Evolutionary conservation across 2,888 invertebrate genomes (phyloP).

Genomic region (Athetis lepigone): DNA sequence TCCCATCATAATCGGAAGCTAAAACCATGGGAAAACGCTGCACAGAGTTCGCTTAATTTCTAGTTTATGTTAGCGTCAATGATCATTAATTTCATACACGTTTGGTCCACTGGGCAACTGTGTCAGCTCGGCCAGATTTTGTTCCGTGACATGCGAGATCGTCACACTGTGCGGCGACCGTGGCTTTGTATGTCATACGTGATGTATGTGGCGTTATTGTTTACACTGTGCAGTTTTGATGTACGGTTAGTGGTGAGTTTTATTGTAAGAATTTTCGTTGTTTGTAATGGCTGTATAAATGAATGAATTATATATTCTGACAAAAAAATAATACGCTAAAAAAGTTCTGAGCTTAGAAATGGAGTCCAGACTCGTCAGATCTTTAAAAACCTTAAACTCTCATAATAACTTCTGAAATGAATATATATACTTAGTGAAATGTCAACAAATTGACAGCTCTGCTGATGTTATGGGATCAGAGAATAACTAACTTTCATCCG

Average conservation of each 20-base stretch:
- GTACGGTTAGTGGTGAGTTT: background rate
- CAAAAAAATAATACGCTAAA: background rate
- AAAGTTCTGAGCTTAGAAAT: no score
- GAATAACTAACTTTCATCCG: no score
- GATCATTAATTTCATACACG: conserved; percentile 65
- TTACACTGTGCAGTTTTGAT: conserved; percentile 29
- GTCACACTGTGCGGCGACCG: conserved; percentile 43
- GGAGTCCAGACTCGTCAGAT: no score
- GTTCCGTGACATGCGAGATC: conserved; percentile 45
- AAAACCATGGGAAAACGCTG: conserved; percentile 1
- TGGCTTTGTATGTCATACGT: conserved; percentile 40
- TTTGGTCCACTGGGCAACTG: conserved; percentile 56
- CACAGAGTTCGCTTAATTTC: conserved; percentile 34
- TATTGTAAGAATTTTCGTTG: background rate
- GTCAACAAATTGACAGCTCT: no score
- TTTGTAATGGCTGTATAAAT: background rate
- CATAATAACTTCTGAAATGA: no score
- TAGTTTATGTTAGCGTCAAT: conserved; percentile 35
- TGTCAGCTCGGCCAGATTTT: conserved; percentile 58
- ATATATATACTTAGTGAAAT: no score
- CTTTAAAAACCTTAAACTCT: no score
- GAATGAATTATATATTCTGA: no score
- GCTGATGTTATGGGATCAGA: no score
- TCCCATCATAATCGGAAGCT: conserved; percentile 3
- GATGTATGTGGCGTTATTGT: conserved; percentile 30